Evolutionary conservation across 2,888 invertebrate genomes (phyloP).

Genomic region (Xanthostigma xanthostigma): DNA sequence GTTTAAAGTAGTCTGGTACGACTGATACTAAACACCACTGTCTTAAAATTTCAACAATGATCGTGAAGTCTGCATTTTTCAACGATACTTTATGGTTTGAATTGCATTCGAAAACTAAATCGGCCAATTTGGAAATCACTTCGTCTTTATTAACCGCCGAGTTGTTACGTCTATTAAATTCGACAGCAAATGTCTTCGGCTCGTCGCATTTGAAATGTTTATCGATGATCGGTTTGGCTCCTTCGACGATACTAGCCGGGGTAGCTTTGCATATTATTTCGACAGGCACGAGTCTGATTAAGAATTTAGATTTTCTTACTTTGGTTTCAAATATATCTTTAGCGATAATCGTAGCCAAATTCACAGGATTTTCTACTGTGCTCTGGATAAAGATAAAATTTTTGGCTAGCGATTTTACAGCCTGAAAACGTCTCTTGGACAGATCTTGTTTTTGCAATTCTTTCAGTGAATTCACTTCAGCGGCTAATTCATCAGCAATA

Average conservation of each 20-base stretch:
- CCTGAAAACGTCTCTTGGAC: conserved; percentile 28
- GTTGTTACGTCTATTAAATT: conserved; percentile 68
- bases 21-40: conserved; percentile 67
- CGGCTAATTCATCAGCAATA: conserved; percentile 31
- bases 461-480: too few relatives aligned
- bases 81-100: conserved; percentile 62
- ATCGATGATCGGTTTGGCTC: conserved; percentile 50
- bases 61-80: conserved; percentile 57
- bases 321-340: conserved; percentile 53
- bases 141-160: conserved; percentile 52
- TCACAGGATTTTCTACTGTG: conserved; percentile 57
- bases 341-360: conserved; percentile 54
- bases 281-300: conserved; percentile 69
- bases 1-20: conserved; percentile 60
- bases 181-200: conserved; percentile 57
- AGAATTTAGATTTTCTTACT: conserved; percentile 55
- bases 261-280: conserved; percentile 53
- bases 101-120: conserved; percentile 51
- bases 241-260: conserved; percentile 31
- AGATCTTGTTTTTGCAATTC: not conserved
- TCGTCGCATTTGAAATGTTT: conserved; percentile 52
- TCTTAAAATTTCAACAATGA: conserved; percentile 73
- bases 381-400: conserved; percentile 79
- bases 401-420: conserved; percentile 65
- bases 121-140: conserved; percentile 58